These are phyloP conservation scores for Cyrtodaria siliqua DNA, from an alignment of 2,888 invertebrate genomes.

Conservation along the genomic window DNA sequence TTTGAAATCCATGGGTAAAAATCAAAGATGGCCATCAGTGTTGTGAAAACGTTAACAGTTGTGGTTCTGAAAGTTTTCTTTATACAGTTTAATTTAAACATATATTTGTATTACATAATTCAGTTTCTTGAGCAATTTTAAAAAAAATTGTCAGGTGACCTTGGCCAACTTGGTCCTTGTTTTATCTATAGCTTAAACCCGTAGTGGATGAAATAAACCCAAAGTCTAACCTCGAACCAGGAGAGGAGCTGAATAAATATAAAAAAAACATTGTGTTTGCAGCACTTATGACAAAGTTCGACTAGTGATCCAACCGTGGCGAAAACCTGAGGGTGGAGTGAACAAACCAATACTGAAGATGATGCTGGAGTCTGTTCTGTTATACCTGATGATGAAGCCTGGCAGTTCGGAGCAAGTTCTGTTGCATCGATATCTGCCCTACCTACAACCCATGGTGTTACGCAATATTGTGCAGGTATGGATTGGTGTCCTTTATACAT, in stretches of 20 bases:
- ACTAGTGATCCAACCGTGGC: slow-evolving; percentile 89
- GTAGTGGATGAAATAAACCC: not conserved
- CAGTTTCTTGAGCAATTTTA: too few relatives aligned
- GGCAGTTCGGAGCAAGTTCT: slow-evolving; percentile 88
- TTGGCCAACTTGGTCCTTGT: too few relatives aligned
- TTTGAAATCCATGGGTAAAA: too few relatives aligned
- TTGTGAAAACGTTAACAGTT: too few relatives aligned
- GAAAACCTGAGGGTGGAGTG: slow-evolving; percentile 90
- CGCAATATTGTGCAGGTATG: slow-evolving; percentile 89
- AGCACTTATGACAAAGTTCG: slow-evolving; percentile 78
- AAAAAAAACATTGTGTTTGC: slow-evolving; percentile 26
- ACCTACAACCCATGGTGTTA: slow-evolving; percentile 90
- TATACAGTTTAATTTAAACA: too few relatives aligned
- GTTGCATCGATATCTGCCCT: slow-evolving; percentile 89
- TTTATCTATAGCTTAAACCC: not conserved
- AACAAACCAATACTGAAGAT: slow-evolving; percentile 90
- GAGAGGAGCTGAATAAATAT: not conserved
- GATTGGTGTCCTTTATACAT: too few relatives aligned
- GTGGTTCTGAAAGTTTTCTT: too few relatives aligned
- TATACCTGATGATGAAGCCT: slow-evolving; percentile 89
- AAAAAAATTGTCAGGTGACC: too few relatives aligned
- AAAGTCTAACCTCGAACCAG: too few relatives aligned
- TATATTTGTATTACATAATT: too few relatives aligned
- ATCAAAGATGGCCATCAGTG: too few relatives aligned
- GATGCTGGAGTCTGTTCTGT: slow-evolving; percentile 90